Evolutionary conservation across 2,888 invertebrate species (phyloP), one percentile per base, ranked within the genome.

Genomic region (Stratiomys singularior): DNA sequence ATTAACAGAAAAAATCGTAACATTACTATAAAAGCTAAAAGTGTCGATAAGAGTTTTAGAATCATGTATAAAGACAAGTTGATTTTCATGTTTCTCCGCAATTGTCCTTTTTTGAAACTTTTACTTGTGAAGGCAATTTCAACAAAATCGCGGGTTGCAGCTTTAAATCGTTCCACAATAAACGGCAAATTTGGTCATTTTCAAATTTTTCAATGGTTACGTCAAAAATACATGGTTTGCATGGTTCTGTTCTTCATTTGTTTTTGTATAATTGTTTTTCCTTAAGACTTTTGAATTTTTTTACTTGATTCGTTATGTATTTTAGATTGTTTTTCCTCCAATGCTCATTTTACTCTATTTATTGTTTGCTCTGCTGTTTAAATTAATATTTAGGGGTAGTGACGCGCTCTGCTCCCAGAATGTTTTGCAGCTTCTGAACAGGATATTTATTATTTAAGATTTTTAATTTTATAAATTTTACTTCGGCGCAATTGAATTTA

Each of bases 281-380:
- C 60, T 74, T 18, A n/a, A 74, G 74, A 78, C 76, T 78, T 78
- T 78, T 74, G 78, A 78, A 78, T 78, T 78, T 76, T 60, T 67
- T 69, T 18, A 60, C 15, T 25, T 23, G 1, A 30, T 66, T 72
- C 74, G 37, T 67, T 25, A 23, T 46, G 47, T 64, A 52, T 30
- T 44, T 77, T 30, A 63, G 63, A 63, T 21, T n/a, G 15, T 77
- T 67, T 44, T n/a, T n/a, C 18, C 37, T 77, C 52, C 46, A 44
- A 71, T 71, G 52, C 46, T 37, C 46, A 58, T 52, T 72, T 72
- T 18, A 52, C 52, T 67, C 28, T 64, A 47, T 76, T n/a, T n/a
- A n/a, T 71, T 25, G 27, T 71, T 69, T 63, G 66, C 69, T 52
- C 27, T 71, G 67, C 77, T 52, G n/a, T 37, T 46, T 72, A 64